Base-by-base conservation (phyloP, 2,888 invertebrate species). In the Idaea biselata region DNA sequence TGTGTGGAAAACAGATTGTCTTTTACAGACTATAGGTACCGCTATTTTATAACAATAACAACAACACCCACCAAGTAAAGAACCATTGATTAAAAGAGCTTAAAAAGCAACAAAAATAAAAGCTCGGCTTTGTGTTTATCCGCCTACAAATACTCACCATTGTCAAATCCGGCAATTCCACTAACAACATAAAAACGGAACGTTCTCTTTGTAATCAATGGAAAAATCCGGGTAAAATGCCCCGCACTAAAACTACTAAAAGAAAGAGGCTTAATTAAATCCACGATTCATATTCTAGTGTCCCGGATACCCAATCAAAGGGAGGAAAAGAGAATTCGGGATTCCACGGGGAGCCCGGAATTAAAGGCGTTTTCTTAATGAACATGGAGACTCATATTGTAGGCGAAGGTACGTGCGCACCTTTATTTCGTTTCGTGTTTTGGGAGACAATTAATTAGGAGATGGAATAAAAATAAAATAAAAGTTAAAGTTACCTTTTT, bases 241-340 rank as follows among this genome's bases (percentile, higher is more conserved):
- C 69, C 73, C 68, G 65, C 68, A 58, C 65, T 16, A 65, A 55
- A 69, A 63, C 59, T 64, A 58, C 62, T 63, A 64, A 70, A 68
- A 71, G 68, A 69, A 73, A 70, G 71, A 64, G 66, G 66, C 67
- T 69, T 73, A 71, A 74, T 73, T 71, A 70, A 73, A 73, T 73
- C 68, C 68, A 64, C 68, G 67, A 73, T 70, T 70, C 72, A 73
- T 71, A 73, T 72, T 71, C 71, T 66, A 72, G 69, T 67, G 68
- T 67, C 62, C 64, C 66, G 68, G 55, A 68, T 71, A 72, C 70
- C 71, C 73, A 74, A 71, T 73, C 73, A 72, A 70, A 69, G 63
- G 69, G 58, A 64, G 65, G 58, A 18, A 18, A 65, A 64, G 61
- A 57, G 58, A 58, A 63, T 66, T 62, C 59, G 32, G 61, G 58